Evolutionary conservation across 2,797 vertebrate species (phyloP), one percentile per base, ranked within the genome.

Genomic region (Pseudomugil tenellus): DNA sequence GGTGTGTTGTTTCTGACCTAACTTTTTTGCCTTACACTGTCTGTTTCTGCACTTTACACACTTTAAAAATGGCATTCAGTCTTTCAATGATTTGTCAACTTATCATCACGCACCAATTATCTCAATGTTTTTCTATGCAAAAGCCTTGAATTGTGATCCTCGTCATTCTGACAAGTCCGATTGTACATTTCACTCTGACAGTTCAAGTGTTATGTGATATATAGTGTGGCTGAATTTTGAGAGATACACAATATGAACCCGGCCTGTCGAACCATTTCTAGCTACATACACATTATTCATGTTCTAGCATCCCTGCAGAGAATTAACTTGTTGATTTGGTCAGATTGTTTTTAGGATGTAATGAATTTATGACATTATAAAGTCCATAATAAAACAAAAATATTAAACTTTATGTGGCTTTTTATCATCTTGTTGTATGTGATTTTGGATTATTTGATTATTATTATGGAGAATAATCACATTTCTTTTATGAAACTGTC

Each of bases 71-170:
- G 54, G 26, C 58, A 52, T 77, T 58, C 56, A 17, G 65, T 70
- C 64, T 84, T 58, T 82, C 48, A 69, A 75, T 66, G 25, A 76
- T 21, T 41, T 69, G 55, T 76, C 54, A n/a, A 65, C 39, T 31
- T 87, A 69, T 49, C 57, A 65, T 71, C 67, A 67, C 74, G 59
- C 81, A 72, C 61, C 67, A 63, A 65, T 72, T 83, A 67, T 78
- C 78, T 87, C 70, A 77, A 76, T 68, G 63, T 86, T 87, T 89
- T 91, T 91, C 93, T 94, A 94, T 94, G 93, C 93, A 94, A 93
- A 89, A 81, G 71, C 58, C 53, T 63, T 66, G 64, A 46, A 84
- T 77, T 66, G 61, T 68, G 56, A 72, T 76, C 61, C 26, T 70
- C 7, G 63, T 72, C 25, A 10, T 52, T 62, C 58, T 59, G 60